Conservation (phyloP, 1,140 invertebrate genomes). For the Trialeurodes vaporariorum region DNA sequence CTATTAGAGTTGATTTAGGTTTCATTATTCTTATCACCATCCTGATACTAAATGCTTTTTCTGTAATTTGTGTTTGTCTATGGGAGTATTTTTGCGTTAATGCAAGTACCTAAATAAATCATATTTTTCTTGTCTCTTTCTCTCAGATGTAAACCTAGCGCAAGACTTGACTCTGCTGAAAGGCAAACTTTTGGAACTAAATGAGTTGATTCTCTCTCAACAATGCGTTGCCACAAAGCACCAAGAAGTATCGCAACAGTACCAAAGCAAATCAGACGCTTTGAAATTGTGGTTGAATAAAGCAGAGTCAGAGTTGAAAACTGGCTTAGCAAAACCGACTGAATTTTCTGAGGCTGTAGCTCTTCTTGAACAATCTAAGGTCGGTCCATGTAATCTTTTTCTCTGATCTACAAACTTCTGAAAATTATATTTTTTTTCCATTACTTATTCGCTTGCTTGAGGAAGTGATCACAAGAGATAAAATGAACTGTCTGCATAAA, state of each 20-base stretch:
- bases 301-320: conserved; percentile 62
- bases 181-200: background rate
- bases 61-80: no score
- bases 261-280: conserved; percentile 61
- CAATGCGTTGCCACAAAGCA: conserved; percentile 43
- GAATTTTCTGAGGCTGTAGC: conserved; percentile 65
- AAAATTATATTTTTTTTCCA: background rate
- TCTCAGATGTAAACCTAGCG: no score
- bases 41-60: no score
- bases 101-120: no score
- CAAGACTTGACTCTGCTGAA: no score
- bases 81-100: no score
- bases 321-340: conserved; percentile 54
- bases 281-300: conserved; percentile 81
- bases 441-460: no score
- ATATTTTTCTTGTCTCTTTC: no score
- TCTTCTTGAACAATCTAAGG: conserved; percentile 45
- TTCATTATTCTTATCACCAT: no score
- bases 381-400: conserved; percentile 9
- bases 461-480: no score
- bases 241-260: conserved; percentile 70
- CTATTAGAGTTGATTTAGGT: no score
- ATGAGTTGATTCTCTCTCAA: background rate
- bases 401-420: background rate
- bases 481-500: no score